A percentile compares a stretch with the other conserved stretches of the same genome.
These are phyloP conservation scores for Neomicropteryx cornuta DNA, from an alignment of 1,140 invertebrate genomes.

Conservation along the genomic window DNA sequence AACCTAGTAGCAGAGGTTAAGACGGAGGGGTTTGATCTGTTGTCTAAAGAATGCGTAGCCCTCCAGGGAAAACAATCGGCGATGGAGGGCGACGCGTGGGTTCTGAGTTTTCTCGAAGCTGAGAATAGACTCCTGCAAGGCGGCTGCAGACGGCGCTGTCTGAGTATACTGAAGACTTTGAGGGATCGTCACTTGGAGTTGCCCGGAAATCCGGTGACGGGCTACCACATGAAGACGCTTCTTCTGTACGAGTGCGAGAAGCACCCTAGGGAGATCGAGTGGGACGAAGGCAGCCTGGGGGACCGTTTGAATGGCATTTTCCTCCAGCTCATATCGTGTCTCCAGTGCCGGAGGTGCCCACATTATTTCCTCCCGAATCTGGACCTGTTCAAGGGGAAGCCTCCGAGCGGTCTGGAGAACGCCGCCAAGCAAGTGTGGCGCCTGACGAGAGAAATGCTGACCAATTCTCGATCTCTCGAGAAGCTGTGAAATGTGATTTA, in stretches of 20 bases:
- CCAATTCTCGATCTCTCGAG: constrained; percentile 78
- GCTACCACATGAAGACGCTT: constrained; percentile 83
- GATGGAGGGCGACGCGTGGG: constrained; percentile 94
- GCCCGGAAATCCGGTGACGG: constrained; percentile 75
- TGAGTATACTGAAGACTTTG: constrained; percentile 82
- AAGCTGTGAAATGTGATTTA: constrained; percentile 52
- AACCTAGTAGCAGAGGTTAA: constrained; percentile 86
- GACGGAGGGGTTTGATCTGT: constrained; percentile 85
- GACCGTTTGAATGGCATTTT: constrained; percentile 92
- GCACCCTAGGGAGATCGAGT: constrained; percentile 81
- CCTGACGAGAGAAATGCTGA: constrained; percentile 77
- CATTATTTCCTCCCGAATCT: constrained; percentile 85
- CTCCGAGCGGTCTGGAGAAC: constrained; percentile 73
- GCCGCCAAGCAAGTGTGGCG: constrained; percentile 89
- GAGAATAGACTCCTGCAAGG: constrained; percentile 77
- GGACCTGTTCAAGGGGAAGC: constrained; percentile 83
- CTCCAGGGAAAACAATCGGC: constrained; percentile 78
- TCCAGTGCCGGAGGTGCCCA: constrained; percentile 87
- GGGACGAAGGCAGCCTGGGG: constrained; percentile 81
- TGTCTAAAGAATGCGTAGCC: constrained; percentile 74
- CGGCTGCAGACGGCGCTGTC: constrained; percentile 50
- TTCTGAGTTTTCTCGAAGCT: constrained; percentile 79
- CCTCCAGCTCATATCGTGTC: constrained; percentile 88
- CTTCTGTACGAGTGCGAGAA: constrained; percentile 93
- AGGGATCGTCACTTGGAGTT: constrained; percentile 82